A percentile compares a stretch with the other conserved stretches of the same genome.
Evolutionary conservation across 2,888 invertebrate genomes (phyloP).

Genomic region (Teinopalpus imperialis): DNA sequence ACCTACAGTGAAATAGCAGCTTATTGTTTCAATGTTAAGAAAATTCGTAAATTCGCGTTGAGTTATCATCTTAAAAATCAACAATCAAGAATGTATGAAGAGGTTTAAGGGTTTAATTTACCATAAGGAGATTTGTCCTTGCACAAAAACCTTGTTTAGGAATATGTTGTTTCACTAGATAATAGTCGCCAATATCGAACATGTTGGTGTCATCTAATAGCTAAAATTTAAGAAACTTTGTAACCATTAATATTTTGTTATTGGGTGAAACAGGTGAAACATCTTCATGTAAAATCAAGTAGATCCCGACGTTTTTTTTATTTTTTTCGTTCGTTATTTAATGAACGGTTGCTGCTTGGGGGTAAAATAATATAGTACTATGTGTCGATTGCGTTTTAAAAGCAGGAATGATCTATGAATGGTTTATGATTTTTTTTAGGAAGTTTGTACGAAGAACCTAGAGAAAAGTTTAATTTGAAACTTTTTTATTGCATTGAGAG

Average conservation of each 20-base stretch:
- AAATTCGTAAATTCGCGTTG: too few species aligned
- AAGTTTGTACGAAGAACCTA: conserved; percentile 4
- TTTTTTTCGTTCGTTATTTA: conserved; percentile 28
- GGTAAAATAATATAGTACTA: conserved; percentile 28
- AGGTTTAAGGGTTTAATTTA: too few species aligned
- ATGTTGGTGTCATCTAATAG: neutral
- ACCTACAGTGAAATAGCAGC: too few species aligned
- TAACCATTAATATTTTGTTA: conserved; percentile 24
- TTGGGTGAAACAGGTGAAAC: conserved; percentile 28
- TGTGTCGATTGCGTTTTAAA: conserved; percentile 26
- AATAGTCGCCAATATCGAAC: neutral
- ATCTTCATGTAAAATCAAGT: conserved; percentile 27
- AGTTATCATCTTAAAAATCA: too few species aligned
- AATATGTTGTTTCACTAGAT: too few species aligned
- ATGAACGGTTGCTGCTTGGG: conserved; percentile 29
- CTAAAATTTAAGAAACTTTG: neutral
- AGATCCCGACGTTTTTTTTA: too few species aligned
- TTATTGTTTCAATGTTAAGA: too few species aligned
- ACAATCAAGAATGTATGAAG: too few species aligned
- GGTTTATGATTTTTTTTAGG: too few species aligned
- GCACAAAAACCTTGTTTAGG: too few species aligned
- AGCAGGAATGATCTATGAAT: conserved; percentile 15
- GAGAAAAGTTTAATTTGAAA: neutral
- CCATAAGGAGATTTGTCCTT: too few species aligned
- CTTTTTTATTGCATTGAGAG: too few species aligned